A percentile compares a stretch with the other conserved stretches of the same genome.
These are phyloP conservation scores for Nebria brevicollis DNA, from an alignment of 2,888 invertebrate species.

Conservation along the genomic window DNA sequence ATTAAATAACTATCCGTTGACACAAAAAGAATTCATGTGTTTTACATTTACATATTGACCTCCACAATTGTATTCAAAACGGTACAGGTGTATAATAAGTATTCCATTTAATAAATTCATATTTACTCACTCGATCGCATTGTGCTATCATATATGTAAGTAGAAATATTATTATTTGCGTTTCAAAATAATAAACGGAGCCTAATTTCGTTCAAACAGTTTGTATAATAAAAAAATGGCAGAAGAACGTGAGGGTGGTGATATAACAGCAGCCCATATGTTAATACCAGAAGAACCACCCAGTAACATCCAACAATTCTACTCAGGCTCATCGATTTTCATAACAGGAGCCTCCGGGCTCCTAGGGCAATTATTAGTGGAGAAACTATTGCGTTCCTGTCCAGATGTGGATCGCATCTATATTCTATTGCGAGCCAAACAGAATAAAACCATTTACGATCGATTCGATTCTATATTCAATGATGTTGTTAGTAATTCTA, in stretches of 20 bases:
- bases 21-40: too few relatives aligned
- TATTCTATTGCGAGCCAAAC: constrained; percentile 56
- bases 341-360: constrained; percentile 61
- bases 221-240: neutral
- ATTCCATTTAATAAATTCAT: too few relatives aligned
- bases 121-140: too few relatives aligned
- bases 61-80: too few relatives aligned
- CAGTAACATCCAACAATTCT: constrained; percentile 56
- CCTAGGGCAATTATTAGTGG: constrained; percentile 54
- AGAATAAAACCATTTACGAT: constrained; percentile 52
- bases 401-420: constrained; percentile 54
- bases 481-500: constrained; percentile 51
- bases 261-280: constrained; percentile 65
- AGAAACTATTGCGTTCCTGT: constrained; percentile 53
- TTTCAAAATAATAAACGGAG: neutral
- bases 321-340: constrained; percentile 56
- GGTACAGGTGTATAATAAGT: too few relatives aligned
- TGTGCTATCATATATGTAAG: neutral
- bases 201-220: neutral
- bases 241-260: constrained; percentile 62
- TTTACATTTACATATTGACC: too few relatives aligned
- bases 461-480: constrained; percentile 53
- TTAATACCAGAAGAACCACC: constrained; percentile 57
- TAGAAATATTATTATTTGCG: neutral
- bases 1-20: too few relatives aligned